Evolutionary conservation across 2,888 invertebrate genomes (phyloP).

Genomic region (Aproaerema taeniolella): DNA sequence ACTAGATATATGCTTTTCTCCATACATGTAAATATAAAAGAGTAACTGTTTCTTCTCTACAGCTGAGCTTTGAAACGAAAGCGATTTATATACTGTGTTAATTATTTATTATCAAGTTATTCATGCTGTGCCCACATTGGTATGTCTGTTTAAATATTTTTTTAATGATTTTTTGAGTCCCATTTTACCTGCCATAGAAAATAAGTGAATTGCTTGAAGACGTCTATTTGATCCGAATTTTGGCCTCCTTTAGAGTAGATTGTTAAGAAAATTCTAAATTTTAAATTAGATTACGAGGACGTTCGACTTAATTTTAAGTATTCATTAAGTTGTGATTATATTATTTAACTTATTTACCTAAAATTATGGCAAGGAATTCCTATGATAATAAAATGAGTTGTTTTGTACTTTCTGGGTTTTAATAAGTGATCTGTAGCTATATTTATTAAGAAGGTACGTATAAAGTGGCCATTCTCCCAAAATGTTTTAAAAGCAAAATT

Average conservation of each 20-base stretch:
- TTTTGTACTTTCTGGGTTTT: slow-evolving; percentile 38
- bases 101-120: slow-evolving; percentile 45
- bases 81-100: background rate
- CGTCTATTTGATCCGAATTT: slow-evolving; percentile 38
- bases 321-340: slow-evolving; percentile 75
- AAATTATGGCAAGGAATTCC: slow-evolving; percentile 75
- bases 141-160: slow-evolving; percentile 58
- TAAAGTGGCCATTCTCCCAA: no score
- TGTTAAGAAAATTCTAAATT: slow-evolving; percentile 48
- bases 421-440: no score
- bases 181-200: slow-evolving; percentile 72
- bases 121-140: slow-evolving; percentile 46
- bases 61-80: no score
- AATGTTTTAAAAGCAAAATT: no score
- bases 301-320: slow-evolving; percentile 72
- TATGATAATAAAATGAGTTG: slow-evolving; percentile 69
- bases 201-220: slow-evolving; percentile 59
- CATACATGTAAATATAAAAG: slow-evolving; percentile 46
- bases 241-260: slow-evolving; percentile 23
- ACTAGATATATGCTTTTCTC: slow-evolving; percentile 51
- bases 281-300: slow-evolving; percentile 43
- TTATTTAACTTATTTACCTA: slow-evolving; percentile 75
- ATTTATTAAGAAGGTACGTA: no score
- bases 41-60: slow-evolving; percentile 34
- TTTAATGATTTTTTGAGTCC: slow-evolving; percentile 59